Evolutionary conservation across 2,113 vertebrate species (phyloP), one percentile per base, ranked within the genome.

Genomic region (Halcyon malimbica): DNA sequence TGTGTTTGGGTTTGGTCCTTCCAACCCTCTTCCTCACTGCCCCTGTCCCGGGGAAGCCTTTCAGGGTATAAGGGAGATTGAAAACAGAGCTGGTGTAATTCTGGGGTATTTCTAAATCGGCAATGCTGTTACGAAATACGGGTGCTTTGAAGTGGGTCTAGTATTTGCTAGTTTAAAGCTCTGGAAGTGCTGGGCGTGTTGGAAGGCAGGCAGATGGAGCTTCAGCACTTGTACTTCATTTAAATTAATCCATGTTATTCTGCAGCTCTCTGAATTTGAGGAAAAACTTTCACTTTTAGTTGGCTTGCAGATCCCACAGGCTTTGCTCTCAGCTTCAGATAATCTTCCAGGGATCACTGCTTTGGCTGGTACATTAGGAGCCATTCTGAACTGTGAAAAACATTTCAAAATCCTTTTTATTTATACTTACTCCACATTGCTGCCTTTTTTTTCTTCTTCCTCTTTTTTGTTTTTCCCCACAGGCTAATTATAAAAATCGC

Each of bases 291-390:
- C 68, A 63, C 37, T 59, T 37, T 48, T 42, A 48, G 65, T 35
- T 4, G 1, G 25, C 56, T 59, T 67, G 76, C 68, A 81, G 90
- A 56, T 86, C 39, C 51, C 26, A 15, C 46, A 63, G 54, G 62
- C 69, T 92, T 89, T 90, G 41, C 56, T 59, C 41, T 91, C 44
- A n/a, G 78, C 82, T 71, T 83, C 65, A 16, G 86, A 51, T 73
- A 60, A 39, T 57, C 65, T 92, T 82, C 73, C 69, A 60, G 56
- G n/a, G 71, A 41, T 89, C 56, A 5, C 69, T 76, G 48, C 73
- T 94, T 84, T 96, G 93, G 57, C 69, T 92, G 88, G 24, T 82
- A 24, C 60, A 15, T 70, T 73, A 76, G 73, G 51, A 96, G 42
- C 75, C 17, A 2, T 71, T 87, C 59, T 89, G 70, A 88, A 44